Base-by-base conservation (phyloP, 2,888 invertebrate genomes). In the Caenorhabditis sp. region DNA sequence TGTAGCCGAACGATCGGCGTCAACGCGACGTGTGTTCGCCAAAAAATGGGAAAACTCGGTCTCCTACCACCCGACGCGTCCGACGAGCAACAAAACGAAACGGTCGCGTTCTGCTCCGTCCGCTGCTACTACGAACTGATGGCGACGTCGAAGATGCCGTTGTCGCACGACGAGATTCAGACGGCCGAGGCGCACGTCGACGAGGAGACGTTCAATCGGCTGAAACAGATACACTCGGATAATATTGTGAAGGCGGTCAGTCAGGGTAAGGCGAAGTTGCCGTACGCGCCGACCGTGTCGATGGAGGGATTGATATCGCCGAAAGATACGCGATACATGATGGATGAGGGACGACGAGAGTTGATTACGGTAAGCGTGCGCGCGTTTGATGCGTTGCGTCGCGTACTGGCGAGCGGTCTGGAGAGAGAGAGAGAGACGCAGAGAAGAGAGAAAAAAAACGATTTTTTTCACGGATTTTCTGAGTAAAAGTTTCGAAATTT, bases 81-180 rank as follows among this genome's bases (percentile, higher is more conserved):
- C 10, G 3, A 12, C 1, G 74, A 74, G 19, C 66, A 63, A 53
- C 78, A 81, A 50, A 89, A 89, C 43, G 89, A 89, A 27, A 88
- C 88, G 68, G 87, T 89, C 21, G 86, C 86, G 4, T 97, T 97
- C 89, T 97, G 97, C 88, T 93, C 94, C 81, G 92, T 92, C 62
- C 91, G 92, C 77, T 97, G 97, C 88, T 95, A 93, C 89, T 93
- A 93, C 90, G 93, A 94, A 88, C 95, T 94, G 88, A 92, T 92
- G 31, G 89, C 92, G 26, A 91, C 91, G 83, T 91, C 92, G 83
- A 89, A 91, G 64, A 66, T 68, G 12, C 71, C 83, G 24, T 60
- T 84, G 24, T 79, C 76, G 19, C 77, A 80, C 17, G 84, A 84
- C 19, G 80, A 83, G 19, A 60, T 84, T 21, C 62, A 72, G 8